Evolutionary conservation across 92 coral and sea anemone species (phyloP).

Genomic region (Porites rus): DNA sequence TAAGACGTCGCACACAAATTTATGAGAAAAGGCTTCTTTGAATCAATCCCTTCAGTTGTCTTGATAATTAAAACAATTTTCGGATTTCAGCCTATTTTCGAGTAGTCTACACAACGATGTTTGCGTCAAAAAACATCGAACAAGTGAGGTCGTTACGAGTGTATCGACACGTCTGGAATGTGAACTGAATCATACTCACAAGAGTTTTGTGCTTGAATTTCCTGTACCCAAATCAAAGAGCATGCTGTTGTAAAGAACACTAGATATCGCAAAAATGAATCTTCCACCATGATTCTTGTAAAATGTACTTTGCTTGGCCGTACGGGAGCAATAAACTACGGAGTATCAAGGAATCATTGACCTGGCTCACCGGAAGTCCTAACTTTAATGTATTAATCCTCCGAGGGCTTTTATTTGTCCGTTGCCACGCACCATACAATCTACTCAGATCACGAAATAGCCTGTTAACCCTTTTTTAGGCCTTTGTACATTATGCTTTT

Average conservation of each 20-base stretch:
- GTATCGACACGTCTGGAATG: background rate
- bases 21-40: too few species aligned
- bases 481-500: too few species aligned
- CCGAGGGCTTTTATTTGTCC: too few species aligned
- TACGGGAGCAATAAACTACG: constrained; percentile 16
- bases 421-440: too few species aligned
- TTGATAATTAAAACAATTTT: too few species aligned
- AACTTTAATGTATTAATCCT: background rate
- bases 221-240: background rate
- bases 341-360: constrained; percentile 5
- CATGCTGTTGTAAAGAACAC: background rate
- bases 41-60: too few species aligned
- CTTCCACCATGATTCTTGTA: constrained; percentile 2
- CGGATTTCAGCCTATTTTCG: too few species aligned
- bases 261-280: background rate
- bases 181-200: background rate
- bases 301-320: background rate
- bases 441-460: too few species aligned
- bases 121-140: background rate
- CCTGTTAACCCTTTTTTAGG: too few species aligned
- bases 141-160: background rate
- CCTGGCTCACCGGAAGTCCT: constrained; percentile 26
- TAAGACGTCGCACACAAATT: too few species aligned
- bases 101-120: too few species aligned
- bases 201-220: constrained; percentile 10